Percentiles rank a stretch among this genome's conserved stretches.
Conservation (phyloP, 1,140 invertebrate genomes). For the Drosophila willistoni region DNA sequence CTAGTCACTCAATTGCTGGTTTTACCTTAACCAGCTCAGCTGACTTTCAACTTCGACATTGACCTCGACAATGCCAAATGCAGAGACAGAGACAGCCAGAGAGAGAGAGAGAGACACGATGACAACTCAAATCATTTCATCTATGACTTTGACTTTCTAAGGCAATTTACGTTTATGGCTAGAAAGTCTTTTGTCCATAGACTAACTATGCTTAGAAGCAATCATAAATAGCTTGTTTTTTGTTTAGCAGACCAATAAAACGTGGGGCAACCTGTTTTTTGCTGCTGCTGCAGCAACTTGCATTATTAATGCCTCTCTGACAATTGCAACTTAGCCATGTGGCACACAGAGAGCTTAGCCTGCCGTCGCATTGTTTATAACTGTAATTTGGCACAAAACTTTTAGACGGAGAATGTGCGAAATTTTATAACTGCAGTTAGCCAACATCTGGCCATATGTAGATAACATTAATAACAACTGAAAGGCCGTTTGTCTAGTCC, state of each 20-base stretch:
- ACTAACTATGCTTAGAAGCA: slow-evolving; percentile 47
- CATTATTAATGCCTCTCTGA: slow-evolving; percentile 58
- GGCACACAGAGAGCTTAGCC: slow-evolving; percentile 30
- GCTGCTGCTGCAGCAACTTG: slow-evolving; percentile 22
- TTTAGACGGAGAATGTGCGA: slow-evolving; percentile 38
- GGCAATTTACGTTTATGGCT: slow-evolving; percentile 67
- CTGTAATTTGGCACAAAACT: slow-evolving; percentile 49
- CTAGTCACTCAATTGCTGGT: neutral
- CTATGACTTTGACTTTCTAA: slow-evolving; percentile 66
- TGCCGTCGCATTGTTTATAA: slow-evolving; percentile 54
- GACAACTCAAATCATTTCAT: slow-evolving; percentile 35
- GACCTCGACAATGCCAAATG: slow-evolving; percentile 59
- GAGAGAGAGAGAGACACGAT: no score
- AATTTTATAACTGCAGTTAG: slow-evolving; percentile 23
- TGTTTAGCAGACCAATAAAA: slow-evolving; percentile 47
- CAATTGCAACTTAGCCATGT: slow-evolving; percentile 47
- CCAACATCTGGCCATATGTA: slow-evolving; percentile 34
- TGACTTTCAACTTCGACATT: slow-evolving; percentile 56
- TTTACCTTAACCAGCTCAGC: slow-evolving; percentile 14
- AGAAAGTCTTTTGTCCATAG: slow-evolving; percentile 52
- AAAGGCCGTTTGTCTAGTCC: slow-evolving; percentile 7
- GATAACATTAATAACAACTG: slow-evolving; percentile 46
- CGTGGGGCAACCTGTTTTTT: slow-evolving; percentile 34
- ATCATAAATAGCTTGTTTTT: slow-evolving; percentile 54
- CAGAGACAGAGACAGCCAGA: slow-evolving; percentile 7